Evolutionary conservation across 2,888 invertebrate species (phyloP).

Genomic region (Smittia aterrima): DNA sequence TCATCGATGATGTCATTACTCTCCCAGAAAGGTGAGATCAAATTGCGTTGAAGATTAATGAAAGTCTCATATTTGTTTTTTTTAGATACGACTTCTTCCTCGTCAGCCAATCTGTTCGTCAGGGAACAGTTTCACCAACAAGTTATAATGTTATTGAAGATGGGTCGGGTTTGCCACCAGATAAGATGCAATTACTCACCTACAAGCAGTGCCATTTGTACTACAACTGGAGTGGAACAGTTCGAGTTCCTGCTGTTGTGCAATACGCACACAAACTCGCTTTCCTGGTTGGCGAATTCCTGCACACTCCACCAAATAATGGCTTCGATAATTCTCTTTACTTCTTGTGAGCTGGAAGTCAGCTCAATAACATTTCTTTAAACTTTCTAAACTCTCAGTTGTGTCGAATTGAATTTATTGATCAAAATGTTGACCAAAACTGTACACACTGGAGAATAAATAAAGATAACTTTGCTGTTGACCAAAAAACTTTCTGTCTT

Average conservation of each 20-base stretch:
- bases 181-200: constrained; percentile 71
- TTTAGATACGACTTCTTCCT: constrained; percentile 84
- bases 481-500: no score
- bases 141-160: constrained; percentile 78
- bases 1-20: constrained; percentile 71
- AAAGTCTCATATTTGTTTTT: no score
- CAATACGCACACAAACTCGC: constrained; percentile 25
- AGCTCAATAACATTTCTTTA: no score
- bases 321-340: background rate
- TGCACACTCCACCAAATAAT: background rate
- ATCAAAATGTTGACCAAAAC: no score
- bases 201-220: constrained; percentile 58
- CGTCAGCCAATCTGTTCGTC: constrained; percentile 74
- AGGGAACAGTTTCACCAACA: constrained; percentile 83
- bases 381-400: no score
- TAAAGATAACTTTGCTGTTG: no score
- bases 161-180: constrained; percentile 61
- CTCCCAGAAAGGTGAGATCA: constrained; percentile 61
- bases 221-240: constrained; percentile 27
- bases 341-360: constrained; percentile 28
- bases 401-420: no score
- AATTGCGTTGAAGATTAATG: no score
- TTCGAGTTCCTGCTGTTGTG: constrained; percentile 46
- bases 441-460: no score
- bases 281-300: background rate